A percentile compares a stretch with the other conserved stretches of the same genome.
phyloP scores from a whole-genome alignment of 2,113 vertebrate genomes.

The Nesoenas mayeri region DNA sequence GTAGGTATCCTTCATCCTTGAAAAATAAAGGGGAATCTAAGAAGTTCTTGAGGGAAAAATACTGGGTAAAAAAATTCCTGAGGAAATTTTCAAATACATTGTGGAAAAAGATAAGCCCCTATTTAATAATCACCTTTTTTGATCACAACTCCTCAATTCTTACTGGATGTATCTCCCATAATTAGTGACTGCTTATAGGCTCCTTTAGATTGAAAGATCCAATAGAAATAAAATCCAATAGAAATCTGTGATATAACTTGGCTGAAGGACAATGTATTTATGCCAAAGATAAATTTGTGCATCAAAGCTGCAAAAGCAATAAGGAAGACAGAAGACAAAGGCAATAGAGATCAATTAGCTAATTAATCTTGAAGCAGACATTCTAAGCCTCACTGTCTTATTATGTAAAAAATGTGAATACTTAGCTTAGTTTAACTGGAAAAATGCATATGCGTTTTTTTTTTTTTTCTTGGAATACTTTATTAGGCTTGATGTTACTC shows the following conservation, averaged over 20 bases:
- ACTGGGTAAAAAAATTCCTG: not conserved
- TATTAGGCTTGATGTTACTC: not conserved
- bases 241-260: not conserved
- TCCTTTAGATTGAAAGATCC: not conserved
- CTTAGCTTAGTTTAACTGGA: not conserved
- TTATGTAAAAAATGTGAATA: not conserved
- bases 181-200: not conserved
- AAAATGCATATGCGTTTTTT: not conserved
- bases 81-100: not conserved
- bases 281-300: not conserved
- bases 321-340: not conserved
- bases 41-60: not conserved
- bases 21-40: not conserved
- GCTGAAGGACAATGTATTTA: not conserved
- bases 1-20: not conserved
- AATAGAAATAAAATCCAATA: not conserved
- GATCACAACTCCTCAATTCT: not conserved
- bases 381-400: not conserved
- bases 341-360: not conserved
- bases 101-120: not conserved
- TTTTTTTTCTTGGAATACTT: not conserved
- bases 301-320: not conserved
- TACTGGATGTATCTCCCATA: not conserved
- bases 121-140: not conserved
- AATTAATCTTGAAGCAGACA: constrained; percentile 14